Percentiles rank a stretch among this genome's conserved stretches.
Evolutionary conservation across 2,888 invertebrate species (phyloP).

Genomic region (Tanytarsus gracilentus): DNA sequence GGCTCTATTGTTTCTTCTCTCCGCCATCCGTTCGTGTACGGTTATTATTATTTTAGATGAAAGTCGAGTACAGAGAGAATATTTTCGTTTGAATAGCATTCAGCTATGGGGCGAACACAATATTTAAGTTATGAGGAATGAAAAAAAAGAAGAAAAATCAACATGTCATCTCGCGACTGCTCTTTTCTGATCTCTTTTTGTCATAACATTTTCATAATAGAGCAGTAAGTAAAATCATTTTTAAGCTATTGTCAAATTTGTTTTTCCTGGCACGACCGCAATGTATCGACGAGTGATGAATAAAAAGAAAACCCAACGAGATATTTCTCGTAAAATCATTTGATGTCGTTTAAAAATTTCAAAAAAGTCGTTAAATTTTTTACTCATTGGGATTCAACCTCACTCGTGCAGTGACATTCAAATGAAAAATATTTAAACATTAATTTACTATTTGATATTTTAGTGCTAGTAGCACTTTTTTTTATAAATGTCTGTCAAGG

Average conservation of each 20-base stretch:
- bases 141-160: slow-evolving; percentile 15
- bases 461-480: no score
- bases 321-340: no score
- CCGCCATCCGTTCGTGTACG: no score
- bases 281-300: no score
- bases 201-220: slow-evolving; percentile 22
- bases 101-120: neutral
- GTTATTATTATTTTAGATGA: no score
- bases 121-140: slow-evolving; percentile 13
- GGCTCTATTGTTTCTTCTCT: slow-evolving; percentile 7
- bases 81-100: neutral
- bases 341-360: no score
- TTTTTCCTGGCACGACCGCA: slow-evolving; percentile 19
- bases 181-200: slow-evolving; percentile 11
- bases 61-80: neutral
- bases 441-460: slow-evolving; percentile 21
- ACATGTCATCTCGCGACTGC: slow-evolving; percentile 22
- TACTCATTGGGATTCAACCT: neutral
- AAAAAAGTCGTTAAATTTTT: neutral
- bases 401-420: slow-evolving; percentile 18
- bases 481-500: slow-evolving; percentile 13
- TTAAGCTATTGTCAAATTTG: slow-evolving; percentile 7
- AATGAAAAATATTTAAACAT: slow-evolving; percentile 11
- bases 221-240: neutral
- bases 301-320: no score